Evolutionary conservation across 2,888 invertebrate species (phyloP), one percentile per base, ranked within the genome.

Genomic region (Drepanosiphum platanoidis): DNA sequence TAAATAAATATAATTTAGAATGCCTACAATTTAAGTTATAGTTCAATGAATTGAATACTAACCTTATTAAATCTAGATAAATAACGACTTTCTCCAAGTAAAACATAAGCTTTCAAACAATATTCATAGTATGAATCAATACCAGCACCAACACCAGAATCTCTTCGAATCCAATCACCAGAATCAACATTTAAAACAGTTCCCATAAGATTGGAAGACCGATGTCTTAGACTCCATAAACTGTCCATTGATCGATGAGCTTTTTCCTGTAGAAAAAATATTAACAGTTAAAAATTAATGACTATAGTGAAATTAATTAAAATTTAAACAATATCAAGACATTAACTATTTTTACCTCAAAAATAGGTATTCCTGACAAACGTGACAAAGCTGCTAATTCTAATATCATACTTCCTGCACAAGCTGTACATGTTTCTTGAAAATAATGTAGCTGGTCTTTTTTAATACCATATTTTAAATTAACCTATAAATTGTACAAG

Each of bases 81-180:
- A 90, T 98, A 99, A 87, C 95, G 95, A 88, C 97, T 96, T 89
- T 99, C 98, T 0, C 96, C 95, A 8, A 99, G 92, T 83, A 99
- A 91, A 87, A 99, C 96, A 90, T 99, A 99, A 0, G 98, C 97
- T 90, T 99, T 99, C 46, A 99, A 92, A 87, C 97, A 95, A 90
- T 99, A 99, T 90, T 99, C 99, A 89, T 99, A 99, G 90, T 99
- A 99, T 0, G 98, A 98, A 90, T 99, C 99, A 88, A 99, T 98
- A 39, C 99, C 99, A 22, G 99, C 99, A n/a, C 99, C 99, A 11
- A 99, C 97, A 1, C 99, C 98, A 1, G 97, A 96, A 90, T 99
- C 98, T 88, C 97, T 93, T 72, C 99, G 92, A 8, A 98, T 94
- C 99, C 99, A 99, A 90, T 98, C 97, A 0, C 99, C 99, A 3